Evolutionary conservation across 2,113 vertebrate species (phyloP), one percentile per base, ranked within the genome.

Genomic region (Oxyura jamaicensis): DNA sequence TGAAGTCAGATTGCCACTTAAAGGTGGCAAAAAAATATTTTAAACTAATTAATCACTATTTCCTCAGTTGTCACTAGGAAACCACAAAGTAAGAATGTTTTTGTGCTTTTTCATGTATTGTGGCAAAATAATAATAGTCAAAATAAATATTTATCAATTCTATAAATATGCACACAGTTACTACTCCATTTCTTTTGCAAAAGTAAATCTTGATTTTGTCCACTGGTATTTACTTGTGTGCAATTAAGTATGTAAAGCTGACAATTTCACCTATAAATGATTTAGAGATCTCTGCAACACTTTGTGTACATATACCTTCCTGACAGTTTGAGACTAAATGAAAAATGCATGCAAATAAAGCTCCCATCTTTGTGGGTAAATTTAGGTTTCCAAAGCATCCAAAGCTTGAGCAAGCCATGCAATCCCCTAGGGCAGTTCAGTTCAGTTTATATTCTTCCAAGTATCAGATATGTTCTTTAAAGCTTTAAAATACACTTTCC

Each of bases 161-260:
- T 55, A 62, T 50, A 76, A 11, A 78, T 42, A 67, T 16, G 59
- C 29, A 82, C 28, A 74, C 25, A 68, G 73, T 80, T 82, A 35
- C 16, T 83, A 72, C 44, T 71, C 52, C 69, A 17, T 21, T 42
- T 20, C 17, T 93, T 88, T 77, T 72, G 56, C 81, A 81, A 41
- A 63, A 86, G 66, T 72, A 95, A 80, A 81, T 91, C 52, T 78
- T 83, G 73, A 84, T 91, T 78, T 78, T 82, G 52, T 78, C 60
- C 86, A 75, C 63, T 90, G 65, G 77, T 63, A 95, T 91, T 97
- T 86, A 84, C 65, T 92, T 86, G 46, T 48, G 68, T 29, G 79
- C 92, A 96, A 93, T 93, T 96, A 95, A 86, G 73, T 96, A 96
- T 86, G 93, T 60, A 93, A 96, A 97, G 94, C 75, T 88, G 65